phyloP scores from a whole-genome alignment of 2,797 vertebrate genomes.

The Oryzias sinensis region DNA sequence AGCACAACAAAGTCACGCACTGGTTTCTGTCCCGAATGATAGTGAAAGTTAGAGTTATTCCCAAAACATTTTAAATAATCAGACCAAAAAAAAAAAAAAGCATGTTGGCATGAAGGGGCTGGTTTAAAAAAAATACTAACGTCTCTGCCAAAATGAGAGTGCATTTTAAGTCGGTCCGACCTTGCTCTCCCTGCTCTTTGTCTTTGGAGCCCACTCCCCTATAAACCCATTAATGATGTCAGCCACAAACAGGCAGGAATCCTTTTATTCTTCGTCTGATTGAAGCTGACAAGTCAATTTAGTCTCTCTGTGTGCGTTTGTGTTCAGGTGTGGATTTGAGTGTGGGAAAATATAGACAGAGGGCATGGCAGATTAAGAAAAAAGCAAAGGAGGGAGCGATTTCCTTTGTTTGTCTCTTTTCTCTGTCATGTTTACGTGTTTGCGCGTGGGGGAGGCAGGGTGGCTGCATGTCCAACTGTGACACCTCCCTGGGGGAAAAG shows the following conservation, averaged over 20 bases:
- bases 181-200: conserved; percentile 68
- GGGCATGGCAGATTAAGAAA: conserved; percentile 42
- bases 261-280: conserved; percentile 75
- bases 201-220: conserved; percentile 64
- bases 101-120: conserved; percentile 45
- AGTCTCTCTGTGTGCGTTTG: conserved; percentile 51
- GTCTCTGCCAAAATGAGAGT: conserved; percentile 70
- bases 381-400: conserved; percentile 38
- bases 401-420: conserved; percentile 30
- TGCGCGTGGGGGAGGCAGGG: not conserved
- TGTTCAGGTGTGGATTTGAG: conserved; percentile 23
- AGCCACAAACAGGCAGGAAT: conserved; percentile 74
- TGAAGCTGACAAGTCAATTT: conserved; percentile 81
- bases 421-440: conserved; percentile 13
- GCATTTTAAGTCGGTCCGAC: conserved; percentile 71
- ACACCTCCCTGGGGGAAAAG: conserved; percentile 52
- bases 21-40: conserved; percentile 61
- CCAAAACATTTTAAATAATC: conserved; percentile 4
- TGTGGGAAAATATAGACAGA: conserved; percentile 34
- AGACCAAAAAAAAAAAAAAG: not conserved
- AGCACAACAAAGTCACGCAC: conserved; percentile 69
- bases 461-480: conserved; percentile 48
- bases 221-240: conserved; percentile 74
- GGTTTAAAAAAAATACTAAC: conserved; percentile 51
- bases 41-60: conserved; percentile 70